Evolutionary conservation across 2,888 invertebrate species (phyloP).

Genomic region (Clistopyga incitator): DNA sequence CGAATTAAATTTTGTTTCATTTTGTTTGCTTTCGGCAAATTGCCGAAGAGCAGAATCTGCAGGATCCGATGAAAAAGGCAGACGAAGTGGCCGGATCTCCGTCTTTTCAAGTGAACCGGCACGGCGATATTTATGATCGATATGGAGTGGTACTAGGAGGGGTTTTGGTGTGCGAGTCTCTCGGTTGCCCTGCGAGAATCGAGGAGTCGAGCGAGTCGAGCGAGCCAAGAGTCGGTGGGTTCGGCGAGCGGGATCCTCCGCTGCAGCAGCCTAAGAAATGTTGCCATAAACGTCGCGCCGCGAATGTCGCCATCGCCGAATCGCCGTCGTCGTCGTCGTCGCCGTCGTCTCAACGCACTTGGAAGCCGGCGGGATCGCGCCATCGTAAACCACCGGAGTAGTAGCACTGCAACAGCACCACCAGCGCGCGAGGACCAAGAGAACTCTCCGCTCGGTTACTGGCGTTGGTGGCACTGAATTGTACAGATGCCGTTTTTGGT

Average conservation of each 20-base stretch:
- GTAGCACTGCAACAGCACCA: conserved; percentile 42
- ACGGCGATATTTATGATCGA: conserved; percentile 69
- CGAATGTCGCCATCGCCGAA: conserved; percentile 73
- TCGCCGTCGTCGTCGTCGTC: conserved; percentile 69
- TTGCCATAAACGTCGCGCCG: conserved; percentile 77
- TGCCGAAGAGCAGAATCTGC: background rate
- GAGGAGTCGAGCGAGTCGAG: conserved; percentile 50
- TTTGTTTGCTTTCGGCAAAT: background rate
- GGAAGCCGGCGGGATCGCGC: conserved; percentile 49
- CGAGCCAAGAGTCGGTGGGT: conserved; percentile 59
- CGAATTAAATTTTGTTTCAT: too few species aligned
- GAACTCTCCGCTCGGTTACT: conserved; percentile 11
- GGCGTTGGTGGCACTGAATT: conserved; percentile 36
- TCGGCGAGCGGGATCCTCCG: conserved; percentile 40
- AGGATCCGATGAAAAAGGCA: background rate
- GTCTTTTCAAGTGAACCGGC: conserved; percentile 18
- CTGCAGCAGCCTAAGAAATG: conserved; percentile 73
- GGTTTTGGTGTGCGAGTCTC: conserved; percentile 26
- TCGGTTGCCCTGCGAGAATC: conserved; percentile 40
- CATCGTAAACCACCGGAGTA: conserved; percentile 47
- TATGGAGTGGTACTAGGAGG: conserved; percentile 54
- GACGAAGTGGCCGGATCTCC: conserved; percentile 27
- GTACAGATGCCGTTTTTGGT: conserved; percentile 40
- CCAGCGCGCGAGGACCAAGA: conserved; percentile 7
- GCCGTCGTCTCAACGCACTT: conserved; percentile 62